These are phyloP conservation scores for Rousettus leschenaultii DNA, from an alignment of 2,113 vertebrate species.

Conservation along the genomic window DNA sequence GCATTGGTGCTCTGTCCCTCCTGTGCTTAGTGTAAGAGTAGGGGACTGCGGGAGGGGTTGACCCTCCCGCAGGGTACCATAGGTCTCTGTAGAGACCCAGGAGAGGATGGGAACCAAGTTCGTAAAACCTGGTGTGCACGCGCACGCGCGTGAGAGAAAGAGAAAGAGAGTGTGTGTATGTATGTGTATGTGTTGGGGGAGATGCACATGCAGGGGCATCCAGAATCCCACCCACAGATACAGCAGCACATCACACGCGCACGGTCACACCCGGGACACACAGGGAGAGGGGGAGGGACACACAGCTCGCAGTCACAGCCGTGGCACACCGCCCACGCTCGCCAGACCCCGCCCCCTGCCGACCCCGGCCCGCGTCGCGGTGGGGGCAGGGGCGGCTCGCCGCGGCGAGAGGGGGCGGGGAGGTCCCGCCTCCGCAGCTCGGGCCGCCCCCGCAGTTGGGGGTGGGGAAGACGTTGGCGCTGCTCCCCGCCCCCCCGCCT, in stretches of 20 bases:
- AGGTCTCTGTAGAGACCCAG: background rate
- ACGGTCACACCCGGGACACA: constrained; percentile 41
- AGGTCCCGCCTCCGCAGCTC: background rate
- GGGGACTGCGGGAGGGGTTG: background rate
- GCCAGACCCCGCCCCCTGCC: background rate
- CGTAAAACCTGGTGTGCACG: background rate
- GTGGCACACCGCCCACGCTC: background rate
- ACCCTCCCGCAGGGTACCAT: background rate
- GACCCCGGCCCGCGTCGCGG: background rate
- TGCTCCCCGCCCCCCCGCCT: background rate
- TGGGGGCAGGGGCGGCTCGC: background rate
- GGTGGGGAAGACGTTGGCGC: constrained; percentile 41
- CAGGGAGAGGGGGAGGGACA: constrained; percentile 13
- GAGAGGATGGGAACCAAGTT: constrained; percentile 20
- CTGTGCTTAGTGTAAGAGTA: background rate
- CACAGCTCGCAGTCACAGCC: background rate
- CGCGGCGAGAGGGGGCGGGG: background rate
- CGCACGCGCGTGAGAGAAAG: no score
- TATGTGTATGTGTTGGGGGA: background rate
- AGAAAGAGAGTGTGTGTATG: background rate
- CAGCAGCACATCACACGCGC: background rate
- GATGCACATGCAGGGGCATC: background rate
- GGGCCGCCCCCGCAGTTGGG: constrained; percentile 40
- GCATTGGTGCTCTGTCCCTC: no score
- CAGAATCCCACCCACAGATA: background rate